These are phyloP conservation scores for Drosophila setifemur DNA, from an alignment of 1,140 invertebrate species.

Conservation along the genomic window DNA sequence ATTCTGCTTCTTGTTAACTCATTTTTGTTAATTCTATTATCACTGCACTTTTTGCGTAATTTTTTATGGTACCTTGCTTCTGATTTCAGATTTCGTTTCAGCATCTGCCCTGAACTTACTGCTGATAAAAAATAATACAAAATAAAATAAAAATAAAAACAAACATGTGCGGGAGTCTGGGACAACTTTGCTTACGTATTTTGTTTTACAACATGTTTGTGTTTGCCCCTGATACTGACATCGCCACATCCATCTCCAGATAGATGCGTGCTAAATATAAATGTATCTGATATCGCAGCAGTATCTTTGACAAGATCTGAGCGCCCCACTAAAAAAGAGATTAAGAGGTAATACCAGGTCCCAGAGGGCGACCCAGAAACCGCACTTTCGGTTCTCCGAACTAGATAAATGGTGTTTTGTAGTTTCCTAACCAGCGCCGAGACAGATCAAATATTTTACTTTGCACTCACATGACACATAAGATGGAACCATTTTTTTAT, in stretches of 20 bases:
- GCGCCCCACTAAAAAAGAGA: neutral
- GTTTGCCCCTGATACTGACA: slow-evolving; percentile 23
- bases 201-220: slow-evolving; percentile 63
- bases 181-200: slow-evolving; percentile 63
- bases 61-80: neutral
- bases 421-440: neutral
- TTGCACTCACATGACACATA: slow-evolving; percentile 48
- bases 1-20: too few species aligned
- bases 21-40: neutral
- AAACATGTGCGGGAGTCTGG: slow-evolving; percentile 31
- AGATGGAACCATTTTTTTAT: slow-evolving; percentile 15
- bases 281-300: slow-evolving; percentile 8
- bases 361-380: neutral
- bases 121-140: slow-evolving; percentile 11
- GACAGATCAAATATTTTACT: slow-evolving; percentile 38
- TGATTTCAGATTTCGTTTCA: neutral
- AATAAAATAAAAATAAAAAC: neutral
- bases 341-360: neutral
- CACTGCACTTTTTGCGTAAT: neutral
- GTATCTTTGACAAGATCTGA: slow-evolving; percentile 13
- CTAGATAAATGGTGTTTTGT: slow-evolving; percentile 1
- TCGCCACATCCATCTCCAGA: slow-evolving; percentile 39
- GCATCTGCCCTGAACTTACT: slow-evolving; percentile 17
- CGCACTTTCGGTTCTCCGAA: neutral
- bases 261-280: slow-evolving; percentile 62